A percentile compares a stretch with the other conserved stretches of the same genome.
phyloP scores from a whole-genome alignment of 2,113 vertebrate genomes.

The Macrotus californicus region DNA sequence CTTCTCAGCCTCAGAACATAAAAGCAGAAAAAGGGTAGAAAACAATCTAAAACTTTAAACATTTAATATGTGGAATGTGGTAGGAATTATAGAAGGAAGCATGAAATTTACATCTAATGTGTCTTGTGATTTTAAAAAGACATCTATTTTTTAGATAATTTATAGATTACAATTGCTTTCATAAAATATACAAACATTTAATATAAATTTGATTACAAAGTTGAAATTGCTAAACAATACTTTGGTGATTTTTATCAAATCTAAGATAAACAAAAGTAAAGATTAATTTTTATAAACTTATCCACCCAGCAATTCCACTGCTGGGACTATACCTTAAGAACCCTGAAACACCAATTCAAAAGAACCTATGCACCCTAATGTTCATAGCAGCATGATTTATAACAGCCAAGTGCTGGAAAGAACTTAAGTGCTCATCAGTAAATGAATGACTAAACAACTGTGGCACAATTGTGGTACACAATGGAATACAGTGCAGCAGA shows the following conservation, averaged over 20 bases:
- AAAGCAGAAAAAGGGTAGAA: not conserved
- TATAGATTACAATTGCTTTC: not conserved
- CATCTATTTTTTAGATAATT: not conserved
- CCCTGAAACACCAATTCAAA: too few species aligned
- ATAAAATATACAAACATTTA: slow-evolving; percentile 22
- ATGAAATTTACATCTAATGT: not conserved
- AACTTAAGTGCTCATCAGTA: too few species aligned
- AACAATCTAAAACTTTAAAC: not conserved
- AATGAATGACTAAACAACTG: too few species aligned
- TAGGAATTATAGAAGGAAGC: not conserved
- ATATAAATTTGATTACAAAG: not conserved
- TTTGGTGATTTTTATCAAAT: not conserved
- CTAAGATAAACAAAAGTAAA: not conserved
- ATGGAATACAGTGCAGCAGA: too few species aligned
- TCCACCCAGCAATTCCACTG: too few species aligned
- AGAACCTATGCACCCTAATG: too few species aligned
- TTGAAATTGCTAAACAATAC: not conserved
- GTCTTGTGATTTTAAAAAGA: not conserved
- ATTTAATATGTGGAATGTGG: not conserved
- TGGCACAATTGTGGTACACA: too few species aligned
- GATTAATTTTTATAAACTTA: not conserved
- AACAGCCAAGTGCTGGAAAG: too few species aligned
- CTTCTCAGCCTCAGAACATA: not conserved
- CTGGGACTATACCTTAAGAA: too few species aligned
- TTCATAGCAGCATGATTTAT: too few species aligned